Percentiles rank a stretch among this genome's conserved stretches.
phyloP scores from a whole-genome alignment of 2,113 vertebrate species.

The Fregetta grallaria region DNA sequence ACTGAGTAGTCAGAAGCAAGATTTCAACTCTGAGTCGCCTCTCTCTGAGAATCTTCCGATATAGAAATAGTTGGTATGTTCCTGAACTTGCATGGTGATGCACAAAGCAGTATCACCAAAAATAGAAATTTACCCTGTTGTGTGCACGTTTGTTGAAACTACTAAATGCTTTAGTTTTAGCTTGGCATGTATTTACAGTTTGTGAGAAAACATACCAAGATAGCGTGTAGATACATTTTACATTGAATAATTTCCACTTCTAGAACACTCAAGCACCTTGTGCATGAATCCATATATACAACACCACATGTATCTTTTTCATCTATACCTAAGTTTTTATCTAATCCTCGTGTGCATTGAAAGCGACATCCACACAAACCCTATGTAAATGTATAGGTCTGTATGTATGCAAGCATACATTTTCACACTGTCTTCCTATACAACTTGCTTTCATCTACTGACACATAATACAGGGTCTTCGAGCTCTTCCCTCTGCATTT shows the following conservation, averaged over 20 bases:
- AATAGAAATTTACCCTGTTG: background rate
- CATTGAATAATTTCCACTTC: background rate
- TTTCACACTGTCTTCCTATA: background rate
- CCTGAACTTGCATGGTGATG: background rate
- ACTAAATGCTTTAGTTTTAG: background rate
- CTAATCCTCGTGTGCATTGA: fast-evolving
- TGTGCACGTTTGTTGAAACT: background rate
- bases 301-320: fast-evolving
- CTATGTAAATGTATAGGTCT: fast-evolving
- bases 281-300: background rate
- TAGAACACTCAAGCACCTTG: background rate
- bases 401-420: fast-evolving
- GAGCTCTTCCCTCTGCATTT: background rate
- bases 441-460: background rate
- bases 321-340: background rate
- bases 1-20: background rate
- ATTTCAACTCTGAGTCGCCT: background rate
- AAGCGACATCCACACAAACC: background rate
- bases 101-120: background rate
- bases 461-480: background rate
- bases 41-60: background rate
- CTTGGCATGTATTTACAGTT: background rate
- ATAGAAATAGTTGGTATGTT: background rate
- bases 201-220: background rate
- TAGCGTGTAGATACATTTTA: fast-evolving